Base-by-base conservation (phyloP, 2,888 invertebrate species). In the Rhyacophila evoluta region DNA sequence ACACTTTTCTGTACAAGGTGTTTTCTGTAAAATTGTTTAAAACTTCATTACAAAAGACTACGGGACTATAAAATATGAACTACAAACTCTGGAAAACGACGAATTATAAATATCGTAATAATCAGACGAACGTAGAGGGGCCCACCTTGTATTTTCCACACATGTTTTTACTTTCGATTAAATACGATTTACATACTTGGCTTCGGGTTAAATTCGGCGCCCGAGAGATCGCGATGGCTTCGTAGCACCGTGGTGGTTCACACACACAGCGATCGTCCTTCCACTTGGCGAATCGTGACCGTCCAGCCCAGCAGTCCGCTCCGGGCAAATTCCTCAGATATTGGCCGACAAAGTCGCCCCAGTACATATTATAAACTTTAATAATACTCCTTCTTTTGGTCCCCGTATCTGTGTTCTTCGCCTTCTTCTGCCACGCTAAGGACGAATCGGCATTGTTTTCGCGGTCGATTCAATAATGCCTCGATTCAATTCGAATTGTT, bases 281-380 rank as follows among this genome's bases (percentile, higher is more conserved):
- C 55, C 55, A 55, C 15, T 55, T 55, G 75, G 39, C 55, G 41
- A 69, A 75, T 80, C 80, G 80, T 80, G 80, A 80, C 78, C 78
- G 69, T 41, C 11, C 78, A 74, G 67, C 78, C 78, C 78, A 55
- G 78, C 74, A 37, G 70, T 8, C 70, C 75, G 77, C 78, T 70
- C 33, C 71, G 41, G 72, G 77, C 79, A 29, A 70, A 80, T 77
- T 79, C 75, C 75, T 36, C 79, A 71, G 74, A 71, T 75, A 69
- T 68, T 74, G 73, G 55, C 55, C 55, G 55, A 55, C 55, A 55
- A 55, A 55, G 55, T 55, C 55, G 19, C 15, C 41, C 41, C 41
- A 41, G 55, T 55, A 55, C 55, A 8, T 55, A 55, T 55, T 55
- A 55, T 55, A 55, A 2, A 19, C 12, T 55, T 55, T 55, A 55